Conservation (phyloP, 2,888 invertebrate genomes). For the Epinotia ramella region DNA sequence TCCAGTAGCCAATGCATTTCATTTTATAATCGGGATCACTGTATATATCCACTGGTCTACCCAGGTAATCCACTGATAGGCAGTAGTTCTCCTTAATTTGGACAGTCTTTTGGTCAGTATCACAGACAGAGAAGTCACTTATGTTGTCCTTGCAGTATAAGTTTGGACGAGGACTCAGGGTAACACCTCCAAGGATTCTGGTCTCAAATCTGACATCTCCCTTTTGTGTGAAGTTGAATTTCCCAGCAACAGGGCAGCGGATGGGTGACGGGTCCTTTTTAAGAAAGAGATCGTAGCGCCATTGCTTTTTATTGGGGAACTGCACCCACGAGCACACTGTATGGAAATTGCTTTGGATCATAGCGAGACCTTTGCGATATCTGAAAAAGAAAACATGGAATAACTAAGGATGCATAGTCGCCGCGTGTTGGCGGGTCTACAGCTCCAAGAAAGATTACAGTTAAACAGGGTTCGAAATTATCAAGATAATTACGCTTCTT, state of each 20-base stretch:
- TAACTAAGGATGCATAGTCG: no score
- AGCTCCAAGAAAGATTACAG: no score
- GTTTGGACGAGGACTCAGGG: slow-evolving; percentile 96
- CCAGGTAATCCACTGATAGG: slow-evolving; percentile 97
- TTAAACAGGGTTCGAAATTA: no score
- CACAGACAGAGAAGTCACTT: slow-evolving; percentile 98
- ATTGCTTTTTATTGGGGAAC: slow-evolving; percentile 92
- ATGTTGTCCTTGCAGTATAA: slow-evolving; percentile 96
- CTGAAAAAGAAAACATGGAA: slow-evolving; percentile 67
- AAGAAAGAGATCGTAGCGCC: slow-evolving; percentile 94
- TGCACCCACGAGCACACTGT: slow-evolving; percentile 98
- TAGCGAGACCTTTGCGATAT: slow-evolving; percentile 94
- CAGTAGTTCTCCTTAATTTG: slow-evolving; percentile 98
- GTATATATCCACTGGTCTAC: slow-evolving; percentile 97
- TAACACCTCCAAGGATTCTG: slow-evolving; percentile 97
- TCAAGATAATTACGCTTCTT: no score
- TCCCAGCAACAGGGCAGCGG: slow-evolving; percentile 98
- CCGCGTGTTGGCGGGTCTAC: no score
- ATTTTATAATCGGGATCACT: slow-evolving; percentile 98
- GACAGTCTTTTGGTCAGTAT: slow-evolving; percentile 97
- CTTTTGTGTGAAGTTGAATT: slow-evolving; percentile 96
- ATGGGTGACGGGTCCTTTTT: slow-evolving; percentile 96
- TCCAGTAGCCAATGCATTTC: slow-evolving; percentile 99
- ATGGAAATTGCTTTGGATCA: slow-evolving; percentile 95
- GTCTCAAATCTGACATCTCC: slow-evolving; percentile 97